Evolutionary conservation across 2,888 invertebrate genomes (phyloP).

Genomic region (Athalia circularis): DNA sequence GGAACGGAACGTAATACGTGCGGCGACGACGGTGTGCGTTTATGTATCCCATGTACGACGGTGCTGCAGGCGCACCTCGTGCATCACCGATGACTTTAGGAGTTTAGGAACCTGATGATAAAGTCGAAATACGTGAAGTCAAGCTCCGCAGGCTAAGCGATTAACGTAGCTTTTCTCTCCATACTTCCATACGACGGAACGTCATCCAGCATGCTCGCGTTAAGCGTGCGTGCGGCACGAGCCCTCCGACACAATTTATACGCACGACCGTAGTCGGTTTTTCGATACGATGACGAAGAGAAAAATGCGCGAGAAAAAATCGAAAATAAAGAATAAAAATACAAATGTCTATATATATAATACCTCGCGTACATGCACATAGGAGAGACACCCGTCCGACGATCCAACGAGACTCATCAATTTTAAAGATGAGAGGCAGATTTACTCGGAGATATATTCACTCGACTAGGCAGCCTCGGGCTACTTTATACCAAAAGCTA

Average conservation of each 20-base stretch:
- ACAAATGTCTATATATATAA: background rate
- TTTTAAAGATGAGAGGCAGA: conserved; percentile 41
- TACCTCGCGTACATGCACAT: background rate
- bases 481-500: background rate
- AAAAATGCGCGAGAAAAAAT: background rate
- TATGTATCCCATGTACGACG: background rate
- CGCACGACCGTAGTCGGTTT: background rate
- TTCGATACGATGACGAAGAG: background rate
- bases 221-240: background rate
- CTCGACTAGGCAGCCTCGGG: background rate
- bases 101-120: background rate
- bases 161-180: conserved; percentile 12
- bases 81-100: conserved; percentile 53
- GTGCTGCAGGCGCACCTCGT: conserved; percentile 49
- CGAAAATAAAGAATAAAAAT: conserved; percentile 4
- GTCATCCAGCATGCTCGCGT: background rate
- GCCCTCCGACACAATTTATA: conserved; percentile 27
- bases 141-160: background rate
- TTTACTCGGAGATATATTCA: conserved; percentile 24
- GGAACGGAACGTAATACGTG: conserved; percentile 1
- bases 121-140: background rate
- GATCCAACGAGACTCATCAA: conserved; percentile 35
- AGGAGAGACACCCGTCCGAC: background rate
- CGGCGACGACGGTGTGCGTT: background rate
- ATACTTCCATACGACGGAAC: background rate